Percentiles rank a stretch among this genome's conserved stretches.
phyloP scores from a whole-genome alignment of 2,113 vertebrate genomes.

The Burhinus bistriatus region DNA sequence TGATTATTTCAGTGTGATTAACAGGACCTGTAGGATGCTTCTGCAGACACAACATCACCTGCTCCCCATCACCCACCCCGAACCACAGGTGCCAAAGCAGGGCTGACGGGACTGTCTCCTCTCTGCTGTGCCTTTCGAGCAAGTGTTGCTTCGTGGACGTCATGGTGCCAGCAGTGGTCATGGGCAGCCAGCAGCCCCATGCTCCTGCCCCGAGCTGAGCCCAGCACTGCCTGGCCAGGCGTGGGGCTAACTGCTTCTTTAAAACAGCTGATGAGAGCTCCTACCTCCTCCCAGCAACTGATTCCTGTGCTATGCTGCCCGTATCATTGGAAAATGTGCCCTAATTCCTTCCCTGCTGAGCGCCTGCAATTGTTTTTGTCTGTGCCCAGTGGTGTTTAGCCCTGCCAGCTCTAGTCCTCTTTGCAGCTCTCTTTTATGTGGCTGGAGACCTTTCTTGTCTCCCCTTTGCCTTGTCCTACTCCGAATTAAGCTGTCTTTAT shows the following conservation, averaged over 20 bases:
- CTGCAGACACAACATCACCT: background rate
- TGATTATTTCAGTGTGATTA: conserved; percentile 32
- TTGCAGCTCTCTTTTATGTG: background rate
- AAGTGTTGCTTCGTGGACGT: background rate
- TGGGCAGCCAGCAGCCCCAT: fast-evolving
- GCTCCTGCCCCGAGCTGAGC: background rate
- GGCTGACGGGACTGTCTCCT: background rate
- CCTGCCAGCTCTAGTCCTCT: background rate
- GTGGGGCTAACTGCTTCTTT: background rate
- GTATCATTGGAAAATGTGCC: background rate
- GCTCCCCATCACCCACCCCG: background rate
- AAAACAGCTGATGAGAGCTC: background rate
- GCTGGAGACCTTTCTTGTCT: background rate
- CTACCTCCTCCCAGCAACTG: background rate
- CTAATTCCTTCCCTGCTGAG: background rate
- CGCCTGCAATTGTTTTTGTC: background rate
- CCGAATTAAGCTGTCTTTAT: background rate
- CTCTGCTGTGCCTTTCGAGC: fast-evolving
- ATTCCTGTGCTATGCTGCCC: background rate
- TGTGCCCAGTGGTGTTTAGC: background rate
- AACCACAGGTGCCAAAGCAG: background rate
- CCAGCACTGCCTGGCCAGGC: background rate
- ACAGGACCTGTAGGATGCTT: background rate
- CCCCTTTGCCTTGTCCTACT: background rate
- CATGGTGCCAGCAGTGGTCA: fast-evolving